Evolutionary conservation across 2,888 invertebrate genomes (phyloP).

Genomic region (Dichetophora obliterata): DNA sequence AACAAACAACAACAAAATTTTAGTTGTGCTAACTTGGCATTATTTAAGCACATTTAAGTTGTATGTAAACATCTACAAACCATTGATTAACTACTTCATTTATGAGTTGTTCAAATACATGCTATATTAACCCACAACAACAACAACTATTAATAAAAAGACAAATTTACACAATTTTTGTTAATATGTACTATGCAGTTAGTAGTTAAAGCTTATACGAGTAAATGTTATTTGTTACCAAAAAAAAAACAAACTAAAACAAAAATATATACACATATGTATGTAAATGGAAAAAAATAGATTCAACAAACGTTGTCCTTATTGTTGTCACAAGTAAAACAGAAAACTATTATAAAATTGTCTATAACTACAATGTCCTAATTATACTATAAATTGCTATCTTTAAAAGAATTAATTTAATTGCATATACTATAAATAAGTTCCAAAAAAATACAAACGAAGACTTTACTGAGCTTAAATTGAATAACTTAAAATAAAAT

Average conservation of each 20-base stretch:
- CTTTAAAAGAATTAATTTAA: background rate
- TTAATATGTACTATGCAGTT: background rate
- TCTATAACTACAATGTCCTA: background rate
- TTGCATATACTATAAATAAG: background rate
- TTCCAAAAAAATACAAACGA: conserved; percentile 3
- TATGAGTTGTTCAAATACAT: too few species aligned
- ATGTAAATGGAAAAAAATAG: background rate
- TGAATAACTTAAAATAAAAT: background rate
- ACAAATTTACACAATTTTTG: background rate
- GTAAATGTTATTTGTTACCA: background rate
- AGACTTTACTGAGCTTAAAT: conserved; percentile 19
- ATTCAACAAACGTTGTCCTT: background rate
- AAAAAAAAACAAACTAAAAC: background rate
- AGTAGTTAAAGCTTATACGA: background rate
- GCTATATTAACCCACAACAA: background rate
- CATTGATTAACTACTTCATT: too few species aligned
- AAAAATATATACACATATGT: background rate
- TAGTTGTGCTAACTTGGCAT: background rate
- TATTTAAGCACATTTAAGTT: background rate
- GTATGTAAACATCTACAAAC: too few species aligned
- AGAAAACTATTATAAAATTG: background rate
- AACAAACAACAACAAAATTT: background rate
- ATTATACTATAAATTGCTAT: background rate
- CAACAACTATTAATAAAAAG: background rate
- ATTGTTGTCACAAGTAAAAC: background rate